A percentile compares a stretch with the other conserved stretches of the same genome.
phyloP scores from a whole-genome alignment of 2,113 vertebrate genomes.

The Mormyrus iriodes region DNA sequence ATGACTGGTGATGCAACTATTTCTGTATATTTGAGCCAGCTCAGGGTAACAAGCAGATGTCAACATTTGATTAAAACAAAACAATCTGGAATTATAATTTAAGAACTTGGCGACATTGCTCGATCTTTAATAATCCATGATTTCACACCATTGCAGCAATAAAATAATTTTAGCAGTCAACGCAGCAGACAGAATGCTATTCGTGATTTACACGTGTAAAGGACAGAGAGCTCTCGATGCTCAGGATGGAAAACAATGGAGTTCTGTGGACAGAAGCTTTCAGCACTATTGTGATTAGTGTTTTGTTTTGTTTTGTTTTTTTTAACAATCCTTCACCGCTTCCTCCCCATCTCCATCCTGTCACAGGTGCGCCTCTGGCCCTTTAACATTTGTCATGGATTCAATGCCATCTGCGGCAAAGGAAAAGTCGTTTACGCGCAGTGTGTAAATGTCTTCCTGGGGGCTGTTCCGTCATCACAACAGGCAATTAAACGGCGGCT shows the following conservation, averaged over 20 bases:
- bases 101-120: background rate
- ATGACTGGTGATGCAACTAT: background rate
- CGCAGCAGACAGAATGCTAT: background rate
- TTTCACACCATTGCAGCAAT: background rate
- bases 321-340: background rate
- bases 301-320: background rate
- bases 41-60: background rate
- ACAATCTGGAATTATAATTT: background rate
- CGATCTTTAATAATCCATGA: background rate
- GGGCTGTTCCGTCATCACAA: background rate
- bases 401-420: conserved; percentile 14
- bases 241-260: background rate
- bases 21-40: background rate
- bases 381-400: conserved; percentile 15
- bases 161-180: background rate
- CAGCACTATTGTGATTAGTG: background rate
- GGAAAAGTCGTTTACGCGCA: background rate
- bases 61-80: conserved; percentile 10
- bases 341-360: background rate
- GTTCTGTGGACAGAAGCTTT: background rate
- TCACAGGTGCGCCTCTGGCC: background rate
- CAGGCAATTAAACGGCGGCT: background rate
- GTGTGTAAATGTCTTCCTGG: background rate
- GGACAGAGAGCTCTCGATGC: background rate
- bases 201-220: background rate